phyloP scores from a whole-genome alignment of 1,140 invertebrate species.

The Drosophila lacertosa region DNA sequence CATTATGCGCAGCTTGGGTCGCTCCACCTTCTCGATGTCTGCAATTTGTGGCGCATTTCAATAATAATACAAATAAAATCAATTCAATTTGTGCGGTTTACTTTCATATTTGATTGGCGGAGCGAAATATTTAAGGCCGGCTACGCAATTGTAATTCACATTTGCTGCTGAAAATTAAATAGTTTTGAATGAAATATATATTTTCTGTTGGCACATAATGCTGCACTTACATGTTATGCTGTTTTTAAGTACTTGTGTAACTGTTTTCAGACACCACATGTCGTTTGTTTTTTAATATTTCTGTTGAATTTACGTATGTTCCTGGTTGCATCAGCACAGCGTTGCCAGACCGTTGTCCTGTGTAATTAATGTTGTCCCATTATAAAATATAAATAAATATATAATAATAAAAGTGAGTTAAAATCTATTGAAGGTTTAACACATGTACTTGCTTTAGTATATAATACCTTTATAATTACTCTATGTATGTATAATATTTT shows the following conservation, averaged over 20 bases:
- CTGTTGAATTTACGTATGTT: conserved; percentile 31
- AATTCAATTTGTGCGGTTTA: conserved; percentile 69
- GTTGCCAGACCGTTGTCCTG: conserved; percentile 24
- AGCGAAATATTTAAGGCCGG: conserved; percentile 87
- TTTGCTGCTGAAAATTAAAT: conserved; percentile 42
- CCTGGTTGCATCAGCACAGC: conserved; percentile 45
- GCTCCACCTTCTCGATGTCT: conserved; percentile 91
- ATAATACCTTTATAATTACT: background rate
- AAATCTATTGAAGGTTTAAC: background rate
- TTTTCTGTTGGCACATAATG: background rate
- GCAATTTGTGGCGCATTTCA: background rate
- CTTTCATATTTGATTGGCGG: conserved; percentile 86
- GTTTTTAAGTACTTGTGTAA: conserved; percentile 53
- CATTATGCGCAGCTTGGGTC: conserved; percentile 87
- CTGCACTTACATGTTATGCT: conserved; percentile 37
- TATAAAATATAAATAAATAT: too few species aligned
- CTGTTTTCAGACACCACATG: conserved; percentile 59
- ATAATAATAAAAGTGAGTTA: too few species aligned
- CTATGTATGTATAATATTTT: too few species aligned
- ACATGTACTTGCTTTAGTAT: background rate
- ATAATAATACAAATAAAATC: background rate
- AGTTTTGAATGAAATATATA: background rate
- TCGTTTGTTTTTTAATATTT: conserved; percentile 22
- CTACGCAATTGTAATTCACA: conserved; percentile 49
- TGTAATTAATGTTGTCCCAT: background rate